Base-by-base conservation (phyloP, 2,113 vertebrate genomes). In the Mormyrus iriodes region DNA sequence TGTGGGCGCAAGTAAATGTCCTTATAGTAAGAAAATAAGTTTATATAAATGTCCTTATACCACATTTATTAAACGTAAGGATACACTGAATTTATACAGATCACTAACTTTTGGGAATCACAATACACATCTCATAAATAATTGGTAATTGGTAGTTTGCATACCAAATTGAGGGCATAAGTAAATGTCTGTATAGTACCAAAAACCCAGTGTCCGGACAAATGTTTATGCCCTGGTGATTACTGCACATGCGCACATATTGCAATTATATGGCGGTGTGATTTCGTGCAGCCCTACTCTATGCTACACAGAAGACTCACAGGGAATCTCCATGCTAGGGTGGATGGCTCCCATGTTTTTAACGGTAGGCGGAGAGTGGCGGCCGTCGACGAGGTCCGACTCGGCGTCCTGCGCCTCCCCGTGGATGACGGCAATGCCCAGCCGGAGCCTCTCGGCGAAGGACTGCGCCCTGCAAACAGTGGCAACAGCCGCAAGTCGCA, bases 371-470 rank as follows among this genome's bases (percentile, higher is more conserved):
- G 98, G 98, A 0, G 98, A 99, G 91, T 99, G 98, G 21, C 98
- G 95, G 0, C 98, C 98, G 0, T 99, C 98, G 13, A 99, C 98
- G 93, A 99, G 94, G 93, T 99, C 98, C 0, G 98, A 99, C 92
- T 99, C 98, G 0, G 98, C 97, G 0, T 99, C 98, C 91, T 99
- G 98, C 0, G 98, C 98, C 90, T 99, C 98, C 13, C 98, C 98
- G 0, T 99, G 98, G 91, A 99, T 99, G 91, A 99, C 98, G 0
- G 97, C 98, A 0, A 99, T 97, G 0, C 97, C 98, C 92, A 99
- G 91, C 52, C 98, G 96, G 39, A 99, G 92, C 8, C 98, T 96
- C 93, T 99, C 98, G 0, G 98, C 98, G 0, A 99, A 99, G 0
- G 98, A 99, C 93, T 99, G 98, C 3, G 98, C 98, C 93, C 98